Evolutionary conservation across 2,797 vertebrate species (phyloP), one percentile per base, ranked within the genome.

Genomic region (Cetoscarus ocellatus): DNA sequence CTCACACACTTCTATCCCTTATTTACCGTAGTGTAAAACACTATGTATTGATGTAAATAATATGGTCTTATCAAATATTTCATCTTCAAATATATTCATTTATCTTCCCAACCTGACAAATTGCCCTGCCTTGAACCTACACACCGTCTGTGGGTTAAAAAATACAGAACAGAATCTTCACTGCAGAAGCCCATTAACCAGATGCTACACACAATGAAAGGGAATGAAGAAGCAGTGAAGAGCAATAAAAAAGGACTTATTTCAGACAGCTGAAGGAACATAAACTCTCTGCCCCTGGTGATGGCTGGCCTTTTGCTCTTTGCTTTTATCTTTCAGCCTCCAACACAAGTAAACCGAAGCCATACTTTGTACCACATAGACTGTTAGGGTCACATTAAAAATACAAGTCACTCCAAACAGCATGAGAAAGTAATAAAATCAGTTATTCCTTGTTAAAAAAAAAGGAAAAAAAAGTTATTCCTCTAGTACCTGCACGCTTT

Each of bases 171-270:
- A 78, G 71, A 51, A 56, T 40, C 61, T 84, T 62, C 71, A 78
- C 63, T 51, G 78, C 75, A 80, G 75, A 77, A 61, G 63, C 75
- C 82, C 88, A 88, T 90, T 91, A 89, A 85, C 75, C 88, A 91
- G 84, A 90, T 90, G 90, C 84, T 88, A 71, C 43, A 40, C 82
- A 83, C 88, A 86, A 86, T 80, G 49, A 82, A 76, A 83, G 82
- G 77, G 65, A 84, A 86, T 42, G 77, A 82, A 73, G 74, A 61
- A 73, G 70, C 64, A 53, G 62, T 62, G 55, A 80, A 68, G 53
- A 70, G 56, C 40, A 36, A 58, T 67, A 59, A 84, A 79, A 49
- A 82, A 79, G 58, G 66, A 70, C 79, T 73, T 61, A 54, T 73
- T 64, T 70, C 73, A 60, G 60, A 64, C 61, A 76, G 72, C 55